Base-by-base conservation (phyloP, 2,888 invertebrate species). In the Imbricaverruca yamaguchii region DNA sequence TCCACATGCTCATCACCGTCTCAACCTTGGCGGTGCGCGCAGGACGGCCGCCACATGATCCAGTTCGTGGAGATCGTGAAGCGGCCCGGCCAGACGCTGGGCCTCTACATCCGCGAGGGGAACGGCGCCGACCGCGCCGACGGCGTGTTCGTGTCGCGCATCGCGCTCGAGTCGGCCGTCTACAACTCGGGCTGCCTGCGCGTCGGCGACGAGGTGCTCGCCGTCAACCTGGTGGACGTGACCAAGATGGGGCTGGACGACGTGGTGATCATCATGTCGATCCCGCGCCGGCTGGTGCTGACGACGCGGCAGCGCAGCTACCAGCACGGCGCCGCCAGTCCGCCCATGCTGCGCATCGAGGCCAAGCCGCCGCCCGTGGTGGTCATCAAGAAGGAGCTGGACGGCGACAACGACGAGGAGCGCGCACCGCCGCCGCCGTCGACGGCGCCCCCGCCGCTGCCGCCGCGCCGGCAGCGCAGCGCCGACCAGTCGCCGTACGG, bases 211-310 rank as follows among this genome's bases (percentile, higher is more conserved):
- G 98, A 99, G 90, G 98, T 99, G 86, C 89, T 99, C 85, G 97
- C 97, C 65, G 98, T 99, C 82, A 99, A 99, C 89, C 90, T 97
- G 86, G 98, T 99, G 84, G 97, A 98, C 87, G 98, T 99, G 85
- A 94, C 96, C 84, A 92, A 94, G 86, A 98, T 98, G 97, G 96
- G 96, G 84, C 90, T 99, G 86, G 98, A 99, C 88, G 99, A 99
- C 88, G 99, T 99, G 84, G 99, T 99, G 85, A 96, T 98, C 86
- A 96, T 98, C 86, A 98, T 99, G 96, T 97, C 97, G 86, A 99
- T 99, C 89, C 98, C 99, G 11, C 91, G 97, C 86, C 91, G 98
- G 85, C 90, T 99, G 86, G 93, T 98, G 84, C 91, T 99, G 84
- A 96, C 96, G 85, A 97, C 97, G 84, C 91, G 96, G 85, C 95